A percentile compares a stretch with the other conserved stretches of the same genome.
phyloP scores from a whole-genome alignment of 2,797 vertebrate genomes.

The Anabacerthia variegaticeps region DNA sequence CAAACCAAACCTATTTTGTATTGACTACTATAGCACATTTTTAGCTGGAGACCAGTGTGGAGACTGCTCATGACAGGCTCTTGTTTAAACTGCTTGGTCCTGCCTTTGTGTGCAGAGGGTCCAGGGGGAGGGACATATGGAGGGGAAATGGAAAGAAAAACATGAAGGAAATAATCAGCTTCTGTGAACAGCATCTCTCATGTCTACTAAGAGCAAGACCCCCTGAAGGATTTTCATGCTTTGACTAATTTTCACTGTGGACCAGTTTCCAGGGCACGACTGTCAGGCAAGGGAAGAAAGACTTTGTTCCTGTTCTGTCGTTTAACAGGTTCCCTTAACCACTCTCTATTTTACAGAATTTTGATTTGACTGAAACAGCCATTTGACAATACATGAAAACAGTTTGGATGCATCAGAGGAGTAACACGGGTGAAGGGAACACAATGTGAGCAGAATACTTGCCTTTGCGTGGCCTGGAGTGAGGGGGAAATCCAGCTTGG shows the following conservation, averaged over 20 bases:
- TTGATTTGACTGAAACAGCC: background rate
- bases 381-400: background rate
- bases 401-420: background rate
- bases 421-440: background rate
- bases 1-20: background rate
- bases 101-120: background rate
- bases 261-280: background rate
- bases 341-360: background rate
- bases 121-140: fast-evolving
- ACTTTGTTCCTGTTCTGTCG: background rate
- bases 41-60: background rate
- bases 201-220: background rate
- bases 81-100: background rate
- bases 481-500: background rate
- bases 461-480: background rate
- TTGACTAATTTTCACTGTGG: background rate
- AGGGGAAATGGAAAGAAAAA: background rate
- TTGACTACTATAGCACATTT: background rate
- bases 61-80: background rate
- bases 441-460: background rate
- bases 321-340: background rate
- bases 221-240: background rate
- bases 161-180: background rate
- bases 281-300: background rate
- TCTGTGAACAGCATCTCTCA: background rate